A percentile compares a stretch with the other conserved stretches of the same genome.
Evolutionary conservation across 1,140 invertebrate genomes (phyloP).

Genomic region (Linepithema humile): DNA sequence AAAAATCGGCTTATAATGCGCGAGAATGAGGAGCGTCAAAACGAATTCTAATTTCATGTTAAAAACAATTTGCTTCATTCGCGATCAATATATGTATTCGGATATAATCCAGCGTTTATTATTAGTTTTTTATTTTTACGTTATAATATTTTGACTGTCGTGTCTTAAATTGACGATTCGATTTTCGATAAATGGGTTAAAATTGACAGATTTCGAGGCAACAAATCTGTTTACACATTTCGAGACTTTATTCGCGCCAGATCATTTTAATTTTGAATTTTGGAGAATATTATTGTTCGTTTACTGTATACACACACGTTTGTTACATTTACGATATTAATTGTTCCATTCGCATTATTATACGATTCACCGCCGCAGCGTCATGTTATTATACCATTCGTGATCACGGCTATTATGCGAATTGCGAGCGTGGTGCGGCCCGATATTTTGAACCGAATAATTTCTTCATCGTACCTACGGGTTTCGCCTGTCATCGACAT

Average conservation of each 20-base stretch:
- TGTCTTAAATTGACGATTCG: too few species aligned
- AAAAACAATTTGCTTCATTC: too few species aligned
- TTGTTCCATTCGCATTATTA: neutral
- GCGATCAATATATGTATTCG: too few species aligned
- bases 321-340: neutral
- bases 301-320: neutral
- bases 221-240: too few species aligned
- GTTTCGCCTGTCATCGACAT: slow-evolving; percentile 41
- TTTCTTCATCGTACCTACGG: slow-evolving; percentile 32
- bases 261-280: neutral
- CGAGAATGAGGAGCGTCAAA: neutral
- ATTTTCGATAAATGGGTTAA: too few species aligned
- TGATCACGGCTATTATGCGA: slow-evolving; percentile 1
- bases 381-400: neutral
- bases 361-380: neutral
- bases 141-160: neutral
- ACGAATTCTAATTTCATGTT: neutral
- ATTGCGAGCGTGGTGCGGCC: neutral
- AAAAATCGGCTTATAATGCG: slow-evolving; percentile 2
- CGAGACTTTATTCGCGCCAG: neutral
- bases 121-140: neutral
- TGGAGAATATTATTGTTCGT: neutral
- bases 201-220: too few species aligned
- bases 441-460: slow-evolving; percentile 28
- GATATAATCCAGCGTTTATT: too few species aligned